Base-by-base conservation (phyloP, 2,113 vertebrate species). In the Castor canadensis region DNA sequence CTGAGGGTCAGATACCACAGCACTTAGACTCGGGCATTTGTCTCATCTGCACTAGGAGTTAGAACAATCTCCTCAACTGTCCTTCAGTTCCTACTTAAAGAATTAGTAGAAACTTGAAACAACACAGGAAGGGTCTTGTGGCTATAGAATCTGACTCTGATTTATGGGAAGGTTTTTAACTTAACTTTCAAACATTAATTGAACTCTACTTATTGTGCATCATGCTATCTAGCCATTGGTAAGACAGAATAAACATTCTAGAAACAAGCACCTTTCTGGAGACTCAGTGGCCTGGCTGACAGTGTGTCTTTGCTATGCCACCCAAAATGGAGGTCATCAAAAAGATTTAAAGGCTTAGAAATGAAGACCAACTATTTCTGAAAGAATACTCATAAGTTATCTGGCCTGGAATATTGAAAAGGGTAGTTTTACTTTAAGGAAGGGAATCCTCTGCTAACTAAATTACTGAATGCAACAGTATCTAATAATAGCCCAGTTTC, bases 381-480 rank as follows among this genome's bases (percentile, higher is more conserved):
- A 49, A 56, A 84, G 13, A 60, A 84, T 84, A 38, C 6, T 66
- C 58, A 26, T 54, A 90, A 30, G 24, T 87, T 92, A 67, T 77
- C 30, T 71, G 26, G 56, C 45, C 40, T 96, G 32, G 17, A 72
- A 95, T 72, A 79, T 5, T 30, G 2, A 24, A 56, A 71, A 67
- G 54, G 6, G 45, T 82, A 62, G 11, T 64, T 87, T 90, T 77
- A 89, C 62, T 95, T 66, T 49, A 96, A 92, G 47, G n/a, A n/a
- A 87, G 22, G 56, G 64, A 82, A 82, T 96, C 58, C 66, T 94
- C 76, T 54, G 43, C 62, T 60, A 69, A 73, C 16, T 45, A 91
- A 95, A 91, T 77, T 72, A 95, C 24, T 30, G 13, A 85, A 95
- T 38, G 58, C 52, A 87, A 95, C 24, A 90, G 95, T 88, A 80